Conservation (phyloP, 2,888 invertebrate species). For the Antheraea assamensis region DNA sequence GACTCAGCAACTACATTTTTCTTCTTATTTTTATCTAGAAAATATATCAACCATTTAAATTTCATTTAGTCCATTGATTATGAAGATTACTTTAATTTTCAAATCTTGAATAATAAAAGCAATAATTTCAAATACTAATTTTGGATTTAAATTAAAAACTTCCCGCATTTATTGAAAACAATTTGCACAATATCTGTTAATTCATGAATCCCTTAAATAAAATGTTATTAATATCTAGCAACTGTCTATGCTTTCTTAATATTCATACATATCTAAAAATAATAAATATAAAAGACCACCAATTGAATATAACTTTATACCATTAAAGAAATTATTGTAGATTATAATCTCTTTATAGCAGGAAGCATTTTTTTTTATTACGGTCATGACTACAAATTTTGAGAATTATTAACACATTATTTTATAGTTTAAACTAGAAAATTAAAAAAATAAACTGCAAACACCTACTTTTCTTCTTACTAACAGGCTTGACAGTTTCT, state of each 20-base stretch:
- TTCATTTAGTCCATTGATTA: not conserved
- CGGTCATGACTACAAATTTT: not conserved
- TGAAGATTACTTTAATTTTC: not conserved
- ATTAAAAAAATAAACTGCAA: not conserved
- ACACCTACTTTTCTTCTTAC: constrained; percentile 73
- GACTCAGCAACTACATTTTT: constrained; percentile 72
- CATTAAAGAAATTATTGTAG: no score
- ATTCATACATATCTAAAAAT: no score
- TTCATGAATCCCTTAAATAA: not conserved
- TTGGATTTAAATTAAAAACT: no score
- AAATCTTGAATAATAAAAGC: no score
- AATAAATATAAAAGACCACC: no score
- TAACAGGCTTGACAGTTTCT: constrained; percentile 64
- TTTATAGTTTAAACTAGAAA: not conserved
- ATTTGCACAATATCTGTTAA: not conserved
- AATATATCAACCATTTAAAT: not conserved
- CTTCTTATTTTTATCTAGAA: constrained; percentile 68
- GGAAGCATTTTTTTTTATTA: no score
- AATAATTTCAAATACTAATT: no score
- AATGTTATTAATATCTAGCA: not conserved
- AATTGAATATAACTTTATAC: not conserved
- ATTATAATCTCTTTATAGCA: no score
- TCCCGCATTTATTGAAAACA: not conserved
- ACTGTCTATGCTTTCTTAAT: no score
- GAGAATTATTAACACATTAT: not conserved